A percentile compares a stretch with the other conserved stretches of the same genome.
These are phyloP conservation scores for Eonycteris spelaea DNA, from an alignment of 2,113 vertebrate species.

Conservation along the genomic window DNA sequence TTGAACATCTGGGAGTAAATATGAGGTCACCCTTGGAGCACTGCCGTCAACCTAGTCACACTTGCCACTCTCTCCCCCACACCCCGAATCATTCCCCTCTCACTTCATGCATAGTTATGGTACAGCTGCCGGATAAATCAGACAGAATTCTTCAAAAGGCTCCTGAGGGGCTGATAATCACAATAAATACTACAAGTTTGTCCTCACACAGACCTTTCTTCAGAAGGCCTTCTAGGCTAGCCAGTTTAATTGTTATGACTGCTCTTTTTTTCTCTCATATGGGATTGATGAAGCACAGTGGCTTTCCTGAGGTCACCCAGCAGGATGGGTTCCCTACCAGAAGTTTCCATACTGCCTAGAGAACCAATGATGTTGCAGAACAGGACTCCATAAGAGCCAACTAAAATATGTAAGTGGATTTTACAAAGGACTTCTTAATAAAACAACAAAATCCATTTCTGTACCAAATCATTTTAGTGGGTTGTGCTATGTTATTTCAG, in stretches of 20 bases:
- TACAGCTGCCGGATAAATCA: conserved; percentile 71
- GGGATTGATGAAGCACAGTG: conserved; percentile 65
- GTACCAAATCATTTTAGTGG: neutral
- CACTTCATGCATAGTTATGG: conserved; percentile 46
- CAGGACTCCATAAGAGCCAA: conserved; percentile 43
- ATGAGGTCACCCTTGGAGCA: conserved; percentile 58
- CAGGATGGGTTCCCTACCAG: conserved; percentile 63
- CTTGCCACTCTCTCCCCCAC: neutral
- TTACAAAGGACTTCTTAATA: conserved; percentile 72
- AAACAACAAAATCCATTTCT: conserved; percentile 41
- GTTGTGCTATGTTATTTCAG: neutral
- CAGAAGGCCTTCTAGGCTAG: conserved; percentile 55
- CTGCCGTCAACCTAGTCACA: neutral
- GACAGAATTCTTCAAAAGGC: conserved; percentile 77
- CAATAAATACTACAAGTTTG: conserved; percentile 75
- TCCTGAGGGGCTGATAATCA: conserved; percentile 70
- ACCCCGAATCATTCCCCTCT: neutral
- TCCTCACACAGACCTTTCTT: conserved; percentile 68
- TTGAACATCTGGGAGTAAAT: conserved; percentile 57
- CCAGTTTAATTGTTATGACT: conserved; percentile 69
- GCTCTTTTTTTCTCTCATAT: conserved; percentile 44
- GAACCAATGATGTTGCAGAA: conserved; percentile 61
- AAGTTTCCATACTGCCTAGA: conserved; percentile 59
- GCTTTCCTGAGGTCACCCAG: conserved; percentile 68
- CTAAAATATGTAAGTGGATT: conserved; percentile 67